Evolutionary conservation across 2,888 invertebrate genomes (phyloP).

Genomic region (Chromoteleia sp.): DNA sequence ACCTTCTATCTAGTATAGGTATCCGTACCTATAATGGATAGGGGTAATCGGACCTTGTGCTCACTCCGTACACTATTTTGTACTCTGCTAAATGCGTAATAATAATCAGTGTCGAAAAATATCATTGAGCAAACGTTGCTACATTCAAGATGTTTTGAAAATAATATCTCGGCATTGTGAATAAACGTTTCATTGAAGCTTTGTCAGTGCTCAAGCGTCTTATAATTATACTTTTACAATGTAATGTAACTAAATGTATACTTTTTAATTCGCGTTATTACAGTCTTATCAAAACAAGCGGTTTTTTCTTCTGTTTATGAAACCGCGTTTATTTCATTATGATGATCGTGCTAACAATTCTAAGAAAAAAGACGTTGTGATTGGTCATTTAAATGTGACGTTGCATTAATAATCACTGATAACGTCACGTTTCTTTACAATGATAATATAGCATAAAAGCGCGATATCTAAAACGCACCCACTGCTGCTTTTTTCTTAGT

Average conservation of each 20-base stretch:
- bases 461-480: neutral
- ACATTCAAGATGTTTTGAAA: slow-evolving; percentile 10
- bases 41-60: no score
- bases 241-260: slow-evolving; percentile 13
- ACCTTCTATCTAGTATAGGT: no score
- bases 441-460: slow-evolving; percentile 13
- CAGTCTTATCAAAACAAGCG: slow-evolving; percentile 13
- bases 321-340: neutral
- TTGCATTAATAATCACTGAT: slow-evolving; percentile 28
- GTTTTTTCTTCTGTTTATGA: neutral
- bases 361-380: slow-evolving; percentile 8
- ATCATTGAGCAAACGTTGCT: slow-evolving; percentile 10
- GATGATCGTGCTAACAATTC: slow-evolving; percentile 13
- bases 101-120: slow-evolving; percentile 6
- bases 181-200: neutral
- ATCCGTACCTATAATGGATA: no score
- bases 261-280: slow-evolving; percentile 3
- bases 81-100: neutral
- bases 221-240: neutral
- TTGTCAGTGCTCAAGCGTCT: neutral
- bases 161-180: slow-evolving; percentile 14
- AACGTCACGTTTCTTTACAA: slow-evolving; percentile 21
- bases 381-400: slow-evolving; percentile 32
- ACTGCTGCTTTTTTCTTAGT: neutral
- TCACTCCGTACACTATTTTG: no score